Evolutionary conservation across 2,113 vertebrate genomes (phyloP), one percentile per base, ranked within the genome.

Genomic region (Neolamprologus ventralis): DNA sequence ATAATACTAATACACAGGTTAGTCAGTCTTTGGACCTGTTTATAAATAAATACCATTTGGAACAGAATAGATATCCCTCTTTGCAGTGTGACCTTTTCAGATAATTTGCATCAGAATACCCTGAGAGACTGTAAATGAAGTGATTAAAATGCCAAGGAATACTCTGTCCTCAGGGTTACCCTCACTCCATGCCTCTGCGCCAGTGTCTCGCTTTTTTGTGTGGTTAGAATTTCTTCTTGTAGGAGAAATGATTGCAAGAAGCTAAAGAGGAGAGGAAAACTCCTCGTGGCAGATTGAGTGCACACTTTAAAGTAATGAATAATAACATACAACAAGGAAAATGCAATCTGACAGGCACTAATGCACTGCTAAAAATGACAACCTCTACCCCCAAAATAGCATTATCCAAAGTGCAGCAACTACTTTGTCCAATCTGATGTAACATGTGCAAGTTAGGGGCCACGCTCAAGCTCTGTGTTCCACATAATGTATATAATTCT

Each of bases 51-150:
- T 85, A 86, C 79, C 2, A n/a, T 89, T 91, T 82, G 58, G 54
- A 91, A 42, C 63, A 78, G 73, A 95, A 85, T 73, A 80, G 84
- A 90, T 89, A 68, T 87, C 81, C 71, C 47, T 81, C 57, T 88
- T 79, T 90, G 79, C 82, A 31, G 60, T 12, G 23, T 95, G 94
- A 95, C 94, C 93, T 96, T 95, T 95, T 87, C 53, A 88, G 80
- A 84, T 90, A 19, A 96, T 95, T 95, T 95, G 92, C 94, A 95
- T 93, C 85, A 92, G 93, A 94, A 95, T 91, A 90, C 87, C 93
- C 86, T 7, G 60, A 81, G 88, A 87, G 84, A 65, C 82, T 81
- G 87, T 82, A 93, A 93, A 94, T 94, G 75, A 93, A 94, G 92
- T 93, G 88, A 93, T 94, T 94, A 94, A 94, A 95, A 93, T 94